Conservation (phyloP, 2,888 invertebrate species). For the Pomacea canaliculata region DNA sequence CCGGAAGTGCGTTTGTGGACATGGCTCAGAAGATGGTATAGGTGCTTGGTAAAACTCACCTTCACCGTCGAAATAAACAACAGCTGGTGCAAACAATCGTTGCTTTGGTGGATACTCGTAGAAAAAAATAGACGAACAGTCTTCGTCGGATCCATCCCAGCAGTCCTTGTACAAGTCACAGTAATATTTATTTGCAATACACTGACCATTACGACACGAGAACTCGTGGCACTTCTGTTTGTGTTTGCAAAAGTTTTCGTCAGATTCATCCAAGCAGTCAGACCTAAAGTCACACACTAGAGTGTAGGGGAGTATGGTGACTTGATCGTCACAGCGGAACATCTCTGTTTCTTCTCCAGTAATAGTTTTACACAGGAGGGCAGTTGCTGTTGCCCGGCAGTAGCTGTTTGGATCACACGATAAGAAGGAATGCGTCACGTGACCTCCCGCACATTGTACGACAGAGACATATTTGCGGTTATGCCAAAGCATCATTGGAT, state of each 20-base stretch:
- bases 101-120: not conserved
- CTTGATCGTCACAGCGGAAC: conserved; percentile 6
- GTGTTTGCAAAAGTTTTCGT: conserved; percentile 56
- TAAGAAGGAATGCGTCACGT: conserved; percentile 3
- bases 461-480: not conserved
- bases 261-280: conserved; percentile 40
- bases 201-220: conserved; percentile 21
- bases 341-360: not conserved
- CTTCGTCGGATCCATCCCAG: conserved; percentile 32
- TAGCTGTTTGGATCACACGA: conserved; percentile 13
- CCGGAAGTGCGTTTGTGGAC: conserved; percentile 14
- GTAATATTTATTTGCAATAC: conserved; percentile 3
- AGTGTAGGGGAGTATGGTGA: conserved; percentile 5
- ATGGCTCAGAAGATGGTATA: not conserved
- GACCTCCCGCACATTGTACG: not conserved
- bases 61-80: conserved; percentile 1
- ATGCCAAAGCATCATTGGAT: not conserved
- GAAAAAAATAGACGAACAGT: not conserved
- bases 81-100: conserved; percentile 13
- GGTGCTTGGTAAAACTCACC: conserved; percentile 2
- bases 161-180: conserved; percentile 28
- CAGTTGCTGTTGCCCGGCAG: not conserved
- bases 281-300: conserved; percentile 55
- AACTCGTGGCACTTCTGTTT: conserved; percentile 7
- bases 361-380: not conserved